phyloP scores from a whole-genome alignment of 2,797 vertebrate species.

The Champsocephalus gunnari region DNA sequence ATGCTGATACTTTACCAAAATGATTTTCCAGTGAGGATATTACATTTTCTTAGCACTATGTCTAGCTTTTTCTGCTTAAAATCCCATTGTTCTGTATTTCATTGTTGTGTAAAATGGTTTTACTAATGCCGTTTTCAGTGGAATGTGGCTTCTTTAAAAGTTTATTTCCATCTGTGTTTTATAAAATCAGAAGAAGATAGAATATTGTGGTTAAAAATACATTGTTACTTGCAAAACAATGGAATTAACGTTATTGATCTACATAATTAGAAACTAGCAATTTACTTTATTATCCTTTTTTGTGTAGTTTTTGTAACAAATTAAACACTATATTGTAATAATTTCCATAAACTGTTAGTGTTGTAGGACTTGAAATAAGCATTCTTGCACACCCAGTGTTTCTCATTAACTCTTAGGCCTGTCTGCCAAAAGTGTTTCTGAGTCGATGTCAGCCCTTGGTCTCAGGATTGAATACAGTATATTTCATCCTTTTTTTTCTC shows the following conservation, averaged over 20 bases:
- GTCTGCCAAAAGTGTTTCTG: background rate
- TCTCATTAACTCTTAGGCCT: constrained; percentile 9
- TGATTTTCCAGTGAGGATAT: no score
- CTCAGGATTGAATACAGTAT: constrained; percentile 1
- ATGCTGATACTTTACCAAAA: background rate
- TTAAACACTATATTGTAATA: no score
- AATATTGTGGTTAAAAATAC: background rate
- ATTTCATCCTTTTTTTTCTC: constrained; percentile 5
- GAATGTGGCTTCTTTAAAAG: background rate
- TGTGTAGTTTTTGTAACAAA: background rate
- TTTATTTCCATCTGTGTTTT: background rate
- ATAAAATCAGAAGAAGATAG: background rate
- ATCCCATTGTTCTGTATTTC: no score
- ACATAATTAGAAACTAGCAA: background rate
- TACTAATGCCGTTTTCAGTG: background rate
- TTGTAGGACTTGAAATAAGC: background rate
- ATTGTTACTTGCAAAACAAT: background rate
- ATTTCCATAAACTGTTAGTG: background rate
- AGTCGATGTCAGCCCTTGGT: background rate
- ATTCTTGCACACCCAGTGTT: constrained; percentile 5
- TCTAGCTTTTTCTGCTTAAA: no score
- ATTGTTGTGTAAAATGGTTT: background rate
- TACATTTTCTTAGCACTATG: no score
- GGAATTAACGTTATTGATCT: background rate
- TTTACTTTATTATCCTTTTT: no score